Evolutionary conservation across 2,888 invertebrate species (phyloP), one percentile per base, ranked within the genome.

Genomic region (Melipona bicolor): DNA sequence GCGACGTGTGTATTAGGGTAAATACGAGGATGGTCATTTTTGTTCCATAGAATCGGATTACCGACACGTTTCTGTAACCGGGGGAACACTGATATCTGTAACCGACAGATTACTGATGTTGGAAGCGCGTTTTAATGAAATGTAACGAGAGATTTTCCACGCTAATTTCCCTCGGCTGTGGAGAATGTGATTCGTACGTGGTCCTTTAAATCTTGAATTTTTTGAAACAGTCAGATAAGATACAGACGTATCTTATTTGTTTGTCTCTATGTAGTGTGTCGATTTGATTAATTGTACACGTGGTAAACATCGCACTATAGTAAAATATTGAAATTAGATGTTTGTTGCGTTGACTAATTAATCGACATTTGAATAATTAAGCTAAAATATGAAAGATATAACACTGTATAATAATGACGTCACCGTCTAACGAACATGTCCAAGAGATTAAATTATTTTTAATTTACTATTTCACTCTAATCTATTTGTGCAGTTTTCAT

Each of bases 21-120:
- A 76, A 82, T 64, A 81, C 59, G 61, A n/a, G 24, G 17, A 19
- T 65, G 54, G 54, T 49, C 72, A 69, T 67, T 81, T 73, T 73
- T 81, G 50, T 81, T 73, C 56, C 61, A n/a, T 4, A 9, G 17
- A 36, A 54, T 72, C 43, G 32, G 32, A 61, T 81, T 72, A 61
- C 27, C 27, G 5, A 0, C 5, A 17, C 13, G 43, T 24, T 43
- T 19, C 43, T 49, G 61, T 27, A 27, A 43, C 32, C 24, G 67
- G 19, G 13, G 61, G 32, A 74, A 50, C 4, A 19, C 24, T 24
- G 19, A 43, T 43, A 9, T 43, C 43, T 43, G 43, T 43, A 43
- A 43, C 43, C 9, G 43, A 9, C 43, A 43, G 43, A 43, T 43
- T 43, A 43, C 43, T 3, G 17, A 72, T 49, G 52, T 72, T 24